Evolutionary conservation across 2,888 invertebrate species (phyloP), one percentile per base, ranked within the genome.

Genomic region (Cloeon dipterum): DNA sequence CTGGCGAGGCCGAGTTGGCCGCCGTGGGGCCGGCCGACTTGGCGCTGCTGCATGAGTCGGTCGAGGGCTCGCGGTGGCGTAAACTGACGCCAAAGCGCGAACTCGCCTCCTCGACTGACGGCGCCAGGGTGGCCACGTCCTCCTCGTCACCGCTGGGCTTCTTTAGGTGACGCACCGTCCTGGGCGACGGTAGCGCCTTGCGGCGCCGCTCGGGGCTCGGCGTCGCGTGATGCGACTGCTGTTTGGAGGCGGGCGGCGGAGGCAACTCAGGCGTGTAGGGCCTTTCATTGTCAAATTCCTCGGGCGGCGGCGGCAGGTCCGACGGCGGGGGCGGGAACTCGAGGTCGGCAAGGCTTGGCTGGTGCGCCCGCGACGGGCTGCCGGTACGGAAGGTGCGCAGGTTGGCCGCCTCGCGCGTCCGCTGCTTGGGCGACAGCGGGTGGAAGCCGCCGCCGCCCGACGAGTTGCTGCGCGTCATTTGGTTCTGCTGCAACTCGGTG

Each of bases 401-500:
- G 10, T 21, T 21, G 38, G 40, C 21, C 23, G 42, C 18, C 38
- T 38, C 35, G 20, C 29, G 34, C 35, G 41, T 23, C 40, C 38
- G 16, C 41, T 44, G 26, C 43, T 41, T 29, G 17, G 34, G 8
- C 36, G 36, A 14, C 36, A 39, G 74, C 8, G 78, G 78, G 20
- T 32, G 29, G 23, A 33, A 38, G 21, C 46, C 47, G 11, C 47
- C 47, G 7, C 83, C 83, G 34, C 82, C 77, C 0, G 83, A 83
- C 0, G 83, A 83, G 56, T 85, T 86, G 49, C 82, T 83, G 26
- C 85, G 68, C 41, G 81, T 85, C 85, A 86, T 86, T 57, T 83
- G 82, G 5, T 56, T 57, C 48, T 71, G 70, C 3, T 68, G 68
- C 40, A 74, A 64, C 26, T 67, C 55, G 39, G 67, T 70, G 36